Evolutionary conservation across 2,888 invertebrate genomes (phyloP), one percentile per base, ranked within the genome.

Genomic region (Drosophila meridiana): DNA sequence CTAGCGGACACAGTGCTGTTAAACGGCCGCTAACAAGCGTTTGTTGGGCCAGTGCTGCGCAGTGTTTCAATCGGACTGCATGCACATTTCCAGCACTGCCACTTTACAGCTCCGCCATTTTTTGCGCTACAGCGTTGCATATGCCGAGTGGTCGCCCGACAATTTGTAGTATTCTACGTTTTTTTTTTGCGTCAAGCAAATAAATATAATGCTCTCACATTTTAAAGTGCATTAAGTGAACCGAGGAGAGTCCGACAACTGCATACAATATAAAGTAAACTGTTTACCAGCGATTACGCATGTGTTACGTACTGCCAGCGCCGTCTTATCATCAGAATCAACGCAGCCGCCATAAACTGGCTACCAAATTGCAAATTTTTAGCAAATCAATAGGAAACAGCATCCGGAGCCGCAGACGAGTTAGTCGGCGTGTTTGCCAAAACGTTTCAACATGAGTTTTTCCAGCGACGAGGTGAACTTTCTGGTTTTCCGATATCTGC

Each of bases 391-490:
- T 53, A 71, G 62, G 50, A 66, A 67, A 28, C 11, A 60, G n/a
- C 56, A 66, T 36, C 43, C n/a, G 53, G 34, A 67, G 36, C 43
- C 55, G 67, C 43, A 45, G 55, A 7, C 32, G 47, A 64, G 62
- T 66, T 48, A 56, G 56, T 62, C 59, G 57, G 69, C 47, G 73
- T 75, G 53, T 59, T 50, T 56, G 75, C 57, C 59, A 63, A 34
- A 47, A 45, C 63, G 62, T 58, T 55, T 50, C 48, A 90, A 77
- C 60, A 99, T 99, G 99, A 99, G 98, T 95, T 99, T 99, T 94
- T 98, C 98, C 87, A 99, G 99, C 94, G 99, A 99, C 94, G 99
- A 99, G 95, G 98, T 99, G 11, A 99, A 99, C 94, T 99, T 98
- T 94, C 95, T 99, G 84, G 99, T 99, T 74, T 99, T 99, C 94